Evolutionary conservation across 2,888 invertebrate genomes (phyloP).

Genomic region (Gastrophysa polygoni): DNA sequence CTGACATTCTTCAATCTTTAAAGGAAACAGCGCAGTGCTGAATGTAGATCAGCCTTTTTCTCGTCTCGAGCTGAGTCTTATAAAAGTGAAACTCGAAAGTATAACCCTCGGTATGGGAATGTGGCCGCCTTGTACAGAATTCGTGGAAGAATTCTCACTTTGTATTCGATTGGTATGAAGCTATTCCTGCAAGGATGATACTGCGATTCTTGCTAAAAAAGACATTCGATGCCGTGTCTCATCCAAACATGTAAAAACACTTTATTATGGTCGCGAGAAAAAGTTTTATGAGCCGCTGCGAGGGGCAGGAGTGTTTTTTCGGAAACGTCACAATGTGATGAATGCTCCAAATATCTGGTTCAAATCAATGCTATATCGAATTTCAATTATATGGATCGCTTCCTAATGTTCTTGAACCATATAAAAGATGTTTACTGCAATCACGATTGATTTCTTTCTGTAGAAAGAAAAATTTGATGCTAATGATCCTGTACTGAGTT

Average conservation of each 20-base stretch:
- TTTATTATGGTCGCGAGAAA: neutral
- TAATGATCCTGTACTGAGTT: no score
- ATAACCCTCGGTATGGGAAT: constrained; percentile 38
- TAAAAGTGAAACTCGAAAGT: constrained; percentile 39
- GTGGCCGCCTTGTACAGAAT: constrained; percentile 28
- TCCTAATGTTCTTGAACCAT: no score
- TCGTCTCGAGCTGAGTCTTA: constrained; percentile 24
- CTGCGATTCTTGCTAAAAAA: constrained; percentile 29
- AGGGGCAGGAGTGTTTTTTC: neutral
- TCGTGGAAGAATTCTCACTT: constrained; percentile 40
- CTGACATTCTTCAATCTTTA: constrained; percentile 14
- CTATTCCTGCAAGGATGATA: constrained; percentile 27
- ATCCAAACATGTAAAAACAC: constrained; percentile 28
- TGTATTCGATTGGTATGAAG: constrained; percentile 33
- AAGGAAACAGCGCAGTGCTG: constrained; percentile 22
- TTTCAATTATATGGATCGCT: no score
- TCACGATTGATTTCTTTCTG: no score
- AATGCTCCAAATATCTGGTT: no score
- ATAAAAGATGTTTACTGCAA: no score
- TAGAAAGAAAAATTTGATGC: no score
- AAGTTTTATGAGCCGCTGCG: neutral
- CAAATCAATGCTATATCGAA: no score
- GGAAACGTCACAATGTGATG: no score
- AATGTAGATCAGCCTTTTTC: constrained; percentile 33
- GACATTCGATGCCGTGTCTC: constrained; percentile 31